Evolutionary conservation across 2,888 invertebrate species (phyloP).

Genomic region (Drosophila putrida): DNA sequence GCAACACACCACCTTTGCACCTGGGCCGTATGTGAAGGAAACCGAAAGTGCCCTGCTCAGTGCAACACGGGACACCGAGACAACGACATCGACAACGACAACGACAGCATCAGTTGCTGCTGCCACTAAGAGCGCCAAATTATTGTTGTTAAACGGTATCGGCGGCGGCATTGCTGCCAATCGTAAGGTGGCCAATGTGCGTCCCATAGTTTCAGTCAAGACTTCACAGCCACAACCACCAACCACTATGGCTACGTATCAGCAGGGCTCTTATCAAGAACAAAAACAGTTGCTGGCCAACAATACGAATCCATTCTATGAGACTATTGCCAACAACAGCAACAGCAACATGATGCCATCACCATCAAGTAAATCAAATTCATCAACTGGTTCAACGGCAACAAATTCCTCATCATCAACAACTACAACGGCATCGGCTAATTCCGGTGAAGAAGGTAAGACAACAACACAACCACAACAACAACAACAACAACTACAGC

Average conservation of each 20-base stretch:
- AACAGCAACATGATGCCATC: slow-evolving; percentile 77
- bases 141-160: slow-evolving; percentile 77
- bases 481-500: slow-evolving; percentile 8
- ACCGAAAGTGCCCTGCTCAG: slow-evolving; percentile 84
- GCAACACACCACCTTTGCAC: slow-evolving; percentile 94
- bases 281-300: slow-evolving; percentile 79
- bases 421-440: slow-evolving; percentile 66
- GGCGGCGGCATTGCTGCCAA: slow-evolving; percentile 76
- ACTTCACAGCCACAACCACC: slow-evolving; percentile 39
- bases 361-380: slow-evolving; percentile 83
- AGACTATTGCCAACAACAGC: slow-evolving; percentile 55
- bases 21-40: slow-evolving; percentile 94
- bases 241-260: slow-evolving; percentile 40
- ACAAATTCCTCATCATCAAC: slow-evolving; percentile 76
- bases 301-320: slow-evolving; percentile 82
- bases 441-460: slow-evolving; percentile 83
- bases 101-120: slow-evolving; percentile 29
- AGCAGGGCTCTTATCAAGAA: slow-evolving; percentile 66
- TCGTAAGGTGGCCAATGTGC: slow-evolving; percentile 84
- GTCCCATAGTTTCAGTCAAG: slow-evolving; percentile 79
- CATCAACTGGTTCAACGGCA: slow-evolving; percentile 81
- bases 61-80: slow-evolving; percentile 54
- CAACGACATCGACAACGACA: slow-evolving; percentile 21
- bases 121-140: slow-evolving; percentile 64
- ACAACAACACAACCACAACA: slow-evolving; percentile 32